Base-by-base conservation (phyloP, 2,797 vertebrate species). In the Orestias chungarensis region DNA sequence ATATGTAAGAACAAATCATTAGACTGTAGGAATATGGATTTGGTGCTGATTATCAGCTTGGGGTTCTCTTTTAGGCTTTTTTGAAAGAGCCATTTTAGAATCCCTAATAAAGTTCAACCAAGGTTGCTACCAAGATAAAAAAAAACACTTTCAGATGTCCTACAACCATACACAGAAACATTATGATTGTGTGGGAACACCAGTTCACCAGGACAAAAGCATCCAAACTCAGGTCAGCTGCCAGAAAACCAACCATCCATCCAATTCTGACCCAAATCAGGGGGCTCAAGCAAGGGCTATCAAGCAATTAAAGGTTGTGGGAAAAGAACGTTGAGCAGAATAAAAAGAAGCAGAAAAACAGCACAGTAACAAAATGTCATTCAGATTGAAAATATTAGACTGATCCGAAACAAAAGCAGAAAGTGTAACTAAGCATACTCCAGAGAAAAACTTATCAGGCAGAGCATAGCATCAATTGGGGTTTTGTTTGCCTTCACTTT, bases 261-360 rank as follows among this genome's bases (percentile, higher is more conserved):
- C 82, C 73, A 82, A 54, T 64, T 65, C 75, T 76, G 82, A 83
- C 78, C 86, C 74, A 86, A 81, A 83, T 87, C 71, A 69, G 77
- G 64, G 64, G 25, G 76, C 77, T 75, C 78, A 66, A n/a, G 74
- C 55, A 61, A 42, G 68, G 66, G 70, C 85, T 79, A 33, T 76
- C 52, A 65, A 49, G 79, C 61, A 74, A 46, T 79, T 38, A 73
- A 29, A 84, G 40, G 62, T 12, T 25, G 35, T 47, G 62, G 44
- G 23, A 73, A 71, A 61, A 46, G 76, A 49, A 85, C 68, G 76
- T 52, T 25, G 47, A 57, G 44, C 50, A 79, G 61, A 61, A 73
- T 27, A 7, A 44, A 35, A 35, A 9, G 29, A 20, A 66, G 33
- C n/a, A 62, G 17, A 50, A 52, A 55, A 10, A 2, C 10, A 31